Conservation (phyloP, 2,888 invertebrate species). For the Acleris emargana region DNA sequence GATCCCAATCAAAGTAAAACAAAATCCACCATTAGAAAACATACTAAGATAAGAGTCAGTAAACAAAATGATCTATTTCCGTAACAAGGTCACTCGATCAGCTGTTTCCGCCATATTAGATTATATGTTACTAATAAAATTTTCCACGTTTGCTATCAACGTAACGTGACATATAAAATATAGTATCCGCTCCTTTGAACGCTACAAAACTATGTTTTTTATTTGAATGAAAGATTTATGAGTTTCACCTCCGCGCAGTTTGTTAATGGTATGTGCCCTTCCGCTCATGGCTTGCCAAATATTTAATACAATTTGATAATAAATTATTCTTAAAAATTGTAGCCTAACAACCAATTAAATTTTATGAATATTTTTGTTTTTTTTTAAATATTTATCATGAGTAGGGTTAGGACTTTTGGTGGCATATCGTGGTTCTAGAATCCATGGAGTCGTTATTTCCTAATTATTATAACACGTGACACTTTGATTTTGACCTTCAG, state of each 20-base stretch:
- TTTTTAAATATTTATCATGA: no score
- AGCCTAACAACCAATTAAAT: not conserved
- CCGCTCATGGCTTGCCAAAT: slow-evolving; percentile 18
- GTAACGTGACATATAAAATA: slow-evolving; percentile 23
- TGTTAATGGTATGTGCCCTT: slow-evolving; percentile 16
- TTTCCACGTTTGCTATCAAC: slow-evolving; percentile 15
- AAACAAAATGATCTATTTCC: slow-evolving; percentile 39
- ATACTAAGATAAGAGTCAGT: slow-evolving; percentile 25
- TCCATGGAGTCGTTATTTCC: no score
- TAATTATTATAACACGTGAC: no score
- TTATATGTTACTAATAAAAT: slow-evolving; percentile 16
- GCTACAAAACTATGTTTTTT: slow-evolving; percentile 25
- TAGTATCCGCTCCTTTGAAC: slow-evolving; percentile 27
- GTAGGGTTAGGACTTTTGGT: no score
- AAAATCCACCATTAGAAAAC: not conserved
- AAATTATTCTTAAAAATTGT: slow-evolving; percentile 1
- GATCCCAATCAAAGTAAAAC: no score
- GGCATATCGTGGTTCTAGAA: no score
- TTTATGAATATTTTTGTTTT: not conserved
- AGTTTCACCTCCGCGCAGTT: slow-evolving; percentile 20
- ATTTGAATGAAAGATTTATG: slow-evolving; percentile 23
- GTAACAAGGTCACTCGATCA: slow-evolving; percentile 37
- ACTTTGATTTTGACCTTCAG: no score
- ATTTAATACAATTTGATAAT: slow-evolving; percentile 8
- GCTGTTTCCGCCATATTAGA: slow-evolving; percentile 31